Percentiles rank a stretch among this genome's conserved stretches.
These are phyloP conservation scores for Actinostola sp. DNA, from an alignment of 92 coral and sea anemone species.

Conservation along the genomic window DNA sequence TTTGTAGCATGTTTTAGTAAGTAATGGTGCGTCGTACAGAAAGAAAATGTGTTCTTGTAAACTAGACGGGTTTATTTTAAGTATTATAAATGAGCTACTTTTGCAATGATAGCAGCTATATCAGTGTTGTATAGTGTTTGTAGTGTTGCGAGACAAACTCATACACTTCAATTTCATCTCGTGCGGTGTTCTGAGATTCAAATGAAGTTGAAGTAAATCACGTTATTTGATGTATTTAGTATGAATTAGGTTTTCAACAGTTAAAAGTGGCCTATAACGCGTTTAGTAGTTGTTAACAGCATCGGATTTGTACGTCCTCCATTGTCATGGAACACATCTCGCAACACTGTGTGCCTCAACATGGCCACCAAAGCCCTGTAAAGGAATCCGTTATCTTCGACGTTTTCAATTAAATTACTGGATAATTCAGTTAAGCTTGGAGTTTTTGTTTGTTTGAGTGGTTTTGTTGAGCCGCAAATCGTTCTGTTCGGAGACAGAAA, in stretches of 20 bases:
- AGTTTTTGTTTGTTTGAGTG: neutral
- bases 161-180: too few relatives aligned
- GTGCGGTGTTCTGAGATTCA: too few relatives aligned
- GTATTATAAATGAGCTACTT: too few relatives aligned
- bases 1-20: too few relatives aligned
- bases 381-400: neutral
- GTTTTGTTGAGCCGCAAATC: constrained; percentile 16
- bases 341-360: neutral
- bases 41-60: too few relatives aligned
- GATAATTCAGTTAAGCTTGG: neutral
- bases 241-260: constrained; percentile 8
- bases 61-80: too few relatives aligned
- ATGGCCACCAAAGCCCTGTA: constrained; percentile 14
- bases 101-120: too few relatives aligned
- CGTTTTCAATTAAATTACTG: neutral
- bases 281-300: constrained; percentile 3
- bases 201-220: too few relatives aligned
- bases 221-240: neutral
- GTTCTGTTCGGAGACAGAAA: constrained; percentile 21
- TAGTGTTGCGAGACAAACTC: too few relatives aligned
- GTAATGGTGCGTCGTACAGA: too few relatives aligned
- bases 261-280: neutral
- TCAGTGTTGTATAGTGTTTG: too few relatives aligned
- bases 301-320: neutral
- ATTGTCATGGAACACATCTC: neutral